phyloP scores from a whole-genome alignment of 30 jellyfish, hydroid and myxozoan species.

The Chironex yamaguchii region DNA sequence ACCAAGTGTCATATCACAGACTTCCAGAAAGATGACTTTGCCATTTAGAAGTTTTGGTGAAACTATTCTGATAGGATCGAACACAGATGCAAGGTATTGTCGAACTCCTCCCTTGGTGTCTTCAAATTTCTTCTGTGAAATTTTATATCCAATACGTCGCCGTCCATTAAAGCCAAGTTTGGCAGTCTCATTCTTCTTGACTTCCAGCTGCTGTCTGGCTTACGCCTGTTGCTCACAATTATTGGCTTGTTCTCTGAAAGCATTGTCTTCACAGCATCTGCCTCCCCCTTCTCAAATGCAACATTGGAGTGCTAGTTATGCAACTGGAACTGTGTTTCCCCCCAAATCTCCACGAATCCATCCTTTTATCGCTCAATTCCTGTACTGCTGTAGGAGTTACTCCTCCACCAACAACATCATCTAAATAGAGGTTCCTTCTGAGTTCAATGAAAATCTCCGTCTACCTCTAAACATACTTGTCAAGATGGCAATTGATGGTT shows the following conservation, averaged over 20 bases:
- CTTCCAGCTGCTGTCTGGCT: slow-evolving; percentile 27
- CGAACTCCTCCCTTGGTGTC: no score
- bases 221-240: slow-evolving; percentile 45
- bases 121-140: slow-evolving; percentile 64
- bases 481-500: slow-evolving; percentile 56
- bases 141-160: no score
- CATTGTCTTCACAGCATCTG: no score
- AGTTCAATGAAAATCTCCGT: slow-evolving; percentile 39
- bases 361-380: slow-evolving; percentile 35
- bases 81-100: no score
- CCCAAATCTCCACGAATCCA: slow-evolving; percentile 20
- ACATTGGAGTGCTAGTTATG: slow-evolving; percentile 78
- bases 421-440: slow-evolving; percentile 54
- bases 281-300: background rate
- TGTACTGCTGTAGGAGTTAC: background rate
- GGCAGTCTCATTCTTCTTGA: slow-evolving; percentile 50
- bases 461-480: background rate
- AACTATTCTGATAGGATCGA: no score
- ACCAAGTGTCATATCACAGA: no score
- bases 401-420: slow-evolving; percentile 42
- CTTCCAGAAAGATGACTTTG: no score
- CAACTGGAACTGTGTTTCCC: slow-evolving; percentile 46
- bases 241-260: background rate
- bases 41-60: no score
- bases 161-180: no score